phyloP scores from a whole-genome alignment of 2,113 vertebrate species.

The Apistogramma diplotaenia region DNA sequence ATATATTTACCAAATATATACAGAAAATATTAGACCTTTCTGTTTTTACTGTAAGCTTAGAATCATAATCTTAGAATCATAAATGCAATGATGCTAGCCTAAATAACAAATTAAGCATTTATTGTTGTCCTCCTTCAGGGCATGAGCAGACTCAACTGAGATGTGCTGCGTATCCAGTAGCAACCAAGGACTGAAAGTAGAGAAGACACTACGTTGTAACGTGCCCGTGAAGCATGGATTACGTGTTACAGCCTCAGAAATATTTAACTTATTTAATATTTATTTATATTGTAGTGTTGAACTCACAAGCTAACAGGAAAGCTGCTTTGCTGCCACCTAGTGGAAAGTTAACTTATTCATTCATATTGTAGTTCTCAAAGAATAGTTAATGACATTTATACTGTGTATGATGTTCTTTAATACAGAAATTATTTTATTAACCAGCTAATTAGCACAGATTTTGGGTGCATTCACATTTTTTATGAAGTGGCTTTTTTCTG shows the following conservation, averaged over 20 bases:
- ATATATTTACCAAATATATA: neutral
- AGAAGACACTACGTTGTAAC: slow-evolving; percentile 70
- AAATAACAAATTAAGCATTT: neutral
- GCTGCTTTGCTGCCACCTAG: slow-evolving; percentile 62
- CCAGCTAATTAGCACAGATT: neutral
- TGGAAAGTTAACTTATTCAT: slow-evolving; percentile 45
- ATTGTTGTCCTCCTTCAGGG: slow-evolving; percentile 19
- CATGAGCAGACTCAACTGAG: slow-evolving; percentile 1
- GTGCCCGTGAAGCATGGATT: neutral
- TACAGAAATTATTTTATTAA: neutral
- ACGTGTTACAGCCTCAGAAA: slow-evolving; percentile 13
- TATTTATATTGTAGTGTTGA: slow-evolving; percentile 39
- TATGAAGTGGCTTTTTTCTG: neutral
- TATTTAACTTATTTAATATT: slow-evolving; percentile 73
- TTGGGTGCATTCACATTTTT: neutral
- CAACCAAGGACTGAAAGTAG: slow-evolving; percentile 12
- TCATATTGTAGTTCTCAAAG: slow-evolving; percentile 51
- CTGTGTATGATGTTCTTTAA: slow-evolving; percentile 35
- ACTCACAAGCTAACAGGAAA: slow-evolving; percentile 12
- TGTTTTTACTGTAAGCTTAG: neutral
- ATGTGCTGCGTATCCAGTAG: neutral
- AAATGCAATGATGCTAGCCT: neutral
- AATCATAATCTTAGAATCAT: neutral
- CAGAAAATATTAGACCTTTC: neutral
- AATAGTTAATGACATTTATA: slow-evolving; percentile 43